Conservation (phyloP, 2,113 vertebrate genomes). For the Struthio camelus region DNA sequence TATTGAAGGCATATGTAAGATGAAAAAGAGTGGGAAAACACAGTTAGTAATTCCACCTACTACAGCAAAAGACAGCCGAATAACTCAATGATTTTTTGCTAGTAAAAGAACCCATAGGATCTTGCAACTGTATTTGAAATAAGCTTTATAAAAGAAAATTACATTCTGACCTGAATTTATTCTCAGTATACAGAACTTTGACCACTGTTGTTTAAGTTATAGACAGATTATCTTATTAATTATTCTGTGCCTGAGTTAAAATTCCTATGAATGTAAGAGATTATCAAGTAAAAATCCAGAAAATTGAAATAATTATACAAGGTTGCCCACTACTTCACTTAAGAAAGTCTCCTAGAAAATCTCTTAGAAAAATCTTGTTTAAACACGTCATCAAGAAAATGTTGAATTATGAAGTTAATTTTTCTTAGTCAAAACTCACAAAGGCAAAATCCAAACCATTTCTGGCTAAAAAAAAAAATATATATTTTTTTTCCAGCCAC, state of each 20-base stretch:
- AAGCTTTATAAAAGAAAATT: not conserved
- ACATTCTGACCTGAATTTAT: not conserved
- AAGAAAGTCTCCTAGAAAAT: not conserved
- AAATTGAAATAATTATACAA: not conserved
- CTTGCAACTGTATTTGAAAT: not conserved
- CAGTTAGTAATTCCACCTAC: not conserved
- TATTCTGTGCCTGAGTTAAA: not conserved
- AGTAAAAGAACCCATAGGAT: not conserved
- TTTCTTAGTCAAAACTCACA: not conserved
- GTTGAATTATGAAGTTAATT: not conserved
- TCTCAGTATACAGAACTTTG: not conserved
- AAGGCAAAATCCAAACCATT: not conserved
- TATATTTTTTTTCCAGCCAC: not conserved
- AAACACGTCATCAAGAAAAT: not conserved
- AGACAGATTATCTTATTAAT: not conserved
- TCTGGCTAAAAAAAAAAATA: not conserved
- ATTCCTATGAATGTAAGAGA: not conserved
- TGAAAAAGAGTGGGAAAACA: not conserved
- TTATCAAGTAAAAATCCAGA: not conserved
- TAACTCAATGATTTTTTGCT: not conserved
- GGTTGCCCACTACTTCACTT: not conserved
- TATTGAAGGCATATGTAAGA: accelerated
- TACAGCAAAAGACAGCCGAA: not conserved
- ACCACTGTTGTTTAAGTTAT: not conserved
- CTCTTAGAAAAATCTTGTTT: not conserved